Conservation (phyloP, 2,888 invertebrate genomes). For the Lepeophtheirus nordmannii region DNA sequence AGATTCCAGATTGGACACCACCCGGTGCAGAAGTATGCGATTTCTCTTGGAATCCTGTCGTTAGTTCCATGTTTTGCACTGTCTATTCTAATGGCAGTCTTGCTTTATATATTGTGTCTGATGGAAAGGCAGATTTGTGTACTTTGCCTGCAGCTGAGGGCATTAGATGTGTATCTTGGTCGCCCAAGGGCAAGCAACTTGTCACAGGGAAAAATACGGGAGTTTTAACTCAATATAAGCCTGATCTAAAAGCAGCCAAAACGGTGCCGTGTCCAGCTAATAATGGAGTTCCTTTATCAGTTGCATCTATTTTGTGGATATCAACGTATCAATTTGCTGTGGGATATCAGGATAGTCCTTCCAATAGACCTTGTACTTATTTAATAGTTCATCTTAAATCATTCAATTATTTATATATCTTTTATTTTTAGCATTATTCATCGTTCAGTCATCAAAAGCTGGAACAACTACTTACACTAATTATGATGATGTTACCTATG, state of each 20-base stretch:
- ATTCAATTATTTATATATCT: too few species aligned
- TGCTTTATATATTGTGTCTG: background rate
- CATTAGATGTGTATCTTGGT: constrained; percentile 50
- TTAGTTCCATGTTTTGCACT: too few species aligned
- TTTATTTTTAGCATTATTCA: constrained; percentile 37
- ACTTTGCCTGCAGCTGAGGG: constrained; percentile 15
- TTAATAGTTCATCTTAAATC: constrained; percentile 26
- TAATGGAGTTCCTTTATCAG: background rate
- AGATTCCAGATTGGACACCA: constrained; percentile 41
- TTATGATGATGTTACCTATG: constrained; percentile 71
- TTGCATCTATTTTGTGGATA: constrained; percentile 47
- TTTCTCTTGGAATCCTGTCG: constrained; percentile 71
- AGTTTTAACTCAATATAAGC: constrained; percentile 69
- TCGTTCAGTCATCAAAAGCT: constrained; percentile 54
- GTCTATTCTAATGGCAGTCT: constrained; percentile 6
- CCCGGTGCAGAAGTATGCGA: constrained; percentile 40
- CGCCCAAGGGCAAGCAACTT: constrained; percentile 50
- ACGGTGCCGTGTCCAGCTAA: background rate
- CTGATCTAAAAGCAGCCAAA: constrained; percentile 50
- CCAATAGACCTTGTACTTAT: constrained; percentile 29
- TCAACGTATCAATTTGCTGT: constrained; percentile 72
- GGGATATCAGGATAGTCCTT: constrained; percentile 40
- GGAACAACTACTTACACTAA: constrained; percentile 50
- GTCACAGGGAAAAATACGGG: constrained; percentile 50
- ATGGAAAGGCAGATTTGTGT: constrained; percentile 7